Conservation (phyloP, 1,140 invertebrate species). For the Diploscapter pachys region DNA sequence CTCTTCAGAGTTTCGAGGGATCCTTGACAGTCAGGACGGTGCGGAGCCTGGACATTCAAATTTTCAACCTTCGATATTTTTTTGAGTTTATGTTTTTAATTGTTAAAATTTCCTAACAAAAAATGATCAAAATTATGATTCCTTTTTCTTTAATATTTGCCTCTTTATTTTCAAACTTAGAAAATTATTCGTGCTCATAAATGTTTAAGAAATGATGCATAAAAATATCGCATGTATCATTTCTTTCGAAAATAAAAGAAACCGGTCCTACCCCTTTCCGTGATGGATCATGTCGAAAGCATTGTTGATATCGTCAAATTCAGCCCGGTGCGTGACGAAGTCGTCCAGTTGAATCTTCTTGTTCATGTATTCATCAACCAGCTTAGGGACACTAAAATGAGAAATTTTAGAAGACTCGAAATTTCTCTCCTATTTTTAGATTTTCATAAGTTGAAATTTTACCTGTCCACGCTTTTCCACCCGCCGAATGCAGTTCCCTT, state of each 20-base stretch:
- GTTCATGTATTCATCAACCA: constrained; percentile 84
- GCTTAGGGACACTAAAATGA: constrained; percentile 78
- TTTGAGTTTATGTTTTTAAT: too few relatives aligned
- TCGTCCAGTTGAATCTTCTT: constrained; percentile 85
- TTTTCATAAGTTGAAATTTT: not conserved
- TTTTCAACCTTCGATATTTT: too few relatives aligned
- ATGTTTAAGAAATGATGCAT: not conserved
- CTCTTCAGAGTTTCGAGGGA: too few relatives aligned
- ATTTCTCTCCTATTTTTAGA: not conserved
- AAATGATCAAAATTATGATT: not conserved
- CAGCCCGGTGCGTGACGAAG: constrained; percentile 82
- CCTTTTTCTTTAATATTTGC: not conserved
- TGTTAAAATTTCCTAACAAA: too few relatives aligned
- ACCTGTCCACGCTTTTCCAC: constrained; percentile 64
- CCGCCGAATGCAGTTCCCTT: constrained; percentile 65
- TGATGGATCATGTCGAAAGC: constrained; percentile 75
- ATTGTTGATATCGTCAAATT: constrained; percentile 81
- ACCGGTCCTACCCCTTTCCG: constrained; percentile 58
- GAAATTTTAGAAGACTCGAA: constrained; percentile 65
- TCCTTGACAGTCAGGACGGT: constrained; percentile 24
- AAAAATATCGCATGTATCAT: not conserved
- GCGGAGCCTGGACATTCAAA: constrained; percentile 27
- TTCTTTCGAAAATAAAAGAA: not conserved
- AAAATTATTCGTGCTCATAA: not conserved
- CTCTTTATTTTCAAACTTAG: not conserved